Evolutionary conservation across 2,888 invertebrate species (phyloP).

Genomic region (Leucania comma): DNA sequence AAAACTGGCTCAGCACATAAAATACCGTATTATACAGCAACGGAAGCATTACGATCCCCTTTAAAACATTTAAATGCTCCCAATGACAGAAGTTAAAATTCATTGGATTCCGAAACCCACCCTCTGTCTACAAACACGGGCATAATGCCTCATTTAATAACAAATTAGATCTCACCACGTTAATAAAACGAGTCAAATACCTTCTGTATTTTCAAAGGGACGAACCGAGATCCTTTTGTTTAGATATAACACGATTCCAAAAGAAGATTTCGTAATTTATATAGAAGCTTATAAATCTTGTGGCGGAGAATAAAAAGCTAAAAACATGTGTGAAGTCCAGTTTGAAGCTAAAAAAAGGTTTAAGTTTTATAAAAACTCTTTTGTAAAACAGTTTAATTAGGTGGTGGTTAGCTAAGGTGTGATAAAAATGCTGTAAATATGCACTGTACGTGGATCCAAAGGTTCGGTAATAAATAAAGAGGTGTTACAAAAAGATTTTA

Average conservation of each 20-base stretch:
- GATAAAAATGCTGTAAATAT: conserved; percentile 50
- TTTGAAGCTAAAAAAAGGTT: conserved; percentile 55
- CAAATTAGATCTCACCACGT: conserved; percentile 86
- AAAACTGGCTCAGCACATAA: conserved; percentile 57
- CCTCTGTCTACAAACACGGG: conserved; percentile 80
- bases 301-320: conserved; percentile 50
- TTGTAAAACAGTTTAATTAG: conserved; percentile 61
- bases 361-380: conserved; percentile 48
- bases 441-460: conserved; percentile 19
- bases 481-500: conserved; percentile 47
- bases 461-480: conserved; percentile 33
- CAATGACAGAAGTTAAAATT: conserved; percentile 85
- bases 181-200: conserved; percentile 72
- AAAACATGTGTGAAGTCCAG: conserved; percentile 65
- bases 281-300: conserved; percentile 65
- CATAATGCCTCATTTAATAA: conserved; percentile 88
- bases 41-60: conserved; percentile 78
- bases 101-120: conserved; percentile 84
- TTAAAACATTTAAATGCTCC: conserved; percentile 83
- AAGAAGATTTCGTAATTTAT: conserved; percentile 64
- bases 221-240: conserved; percentile 67
- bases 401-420: conserved; percentile 37
- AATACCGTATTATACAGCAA: conserved; percentile 60
- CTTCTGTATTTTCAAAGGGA: conserved; percentile 59
- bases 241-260: conserved; percentile 65